Evolutionary conservation across 1,140 invertebrate genomes (phyloP).

Genomic region (Zaprionus africanus): DNA sequence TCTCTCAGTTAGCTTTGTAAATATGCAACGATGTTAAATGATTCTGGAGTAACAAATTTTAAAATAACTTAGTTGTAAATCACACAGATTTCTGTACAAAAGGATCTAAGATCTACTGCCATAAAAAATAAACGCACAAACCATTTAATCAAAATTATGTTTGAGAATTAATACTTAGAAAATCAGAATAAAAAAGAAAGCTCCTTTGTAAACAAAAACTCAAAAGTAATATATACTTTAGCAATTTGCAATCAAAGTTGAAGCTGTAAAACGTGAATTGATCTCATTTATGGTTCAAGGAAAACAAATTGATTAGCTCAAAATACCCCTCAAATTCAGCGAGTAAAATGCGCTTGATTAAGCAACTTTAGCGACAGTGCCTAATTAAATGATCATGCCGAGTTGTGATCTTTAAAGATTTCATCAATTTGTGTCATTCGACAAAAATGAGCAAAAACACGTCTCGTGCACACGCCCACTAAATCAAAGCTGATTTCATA

Average conservation of each 20-base stretch:
- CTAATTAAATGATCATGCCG: neutral
- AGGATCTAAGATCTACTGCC: too few species aligned
- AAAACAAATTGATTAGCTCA: neutral
- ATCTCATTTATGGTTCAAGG: neutral
- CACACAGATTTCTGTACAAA: too few species aligned
- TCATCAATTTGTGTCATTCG: slow-evolving; percentile 73
- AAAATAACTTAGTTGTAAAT: too few species aligned
- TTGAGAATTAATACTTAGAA: too few species aligned
- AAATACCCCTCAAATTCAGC: neutral
- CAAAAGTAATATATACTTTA: neutral
- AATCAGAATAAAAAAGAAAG: too few species aligned
- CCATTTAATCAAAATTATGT: too few species aligned
- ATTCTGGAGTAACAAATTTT: too few species aligned
- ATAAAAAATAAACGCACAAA: too few species aligned
- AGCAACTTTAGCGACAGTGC: neutral
- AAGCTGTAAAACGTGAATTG: neutral
- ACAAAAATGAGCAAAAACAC: slow-evolving; percentile 55
- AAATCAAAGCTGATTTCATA: slow-evolving; percentile 72
- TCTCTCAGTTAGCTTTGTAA: too few species aligned
- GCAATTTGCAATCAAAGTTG: neutral
- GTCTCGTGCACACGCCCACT: slow-evolving; percentile 72
- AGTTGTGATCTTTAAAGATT: slow-evolving; percentile 39
- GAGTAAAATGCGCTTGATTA: slow-evolving; percentile 3
- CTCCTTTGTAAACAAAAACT: neutral
- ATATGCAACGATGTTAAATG: too few species aligned